Evolutionary conservation across 2,797 vertebrate genomes (phyloP).

Genomic region (Enteromius trimaculatus): DNA sequence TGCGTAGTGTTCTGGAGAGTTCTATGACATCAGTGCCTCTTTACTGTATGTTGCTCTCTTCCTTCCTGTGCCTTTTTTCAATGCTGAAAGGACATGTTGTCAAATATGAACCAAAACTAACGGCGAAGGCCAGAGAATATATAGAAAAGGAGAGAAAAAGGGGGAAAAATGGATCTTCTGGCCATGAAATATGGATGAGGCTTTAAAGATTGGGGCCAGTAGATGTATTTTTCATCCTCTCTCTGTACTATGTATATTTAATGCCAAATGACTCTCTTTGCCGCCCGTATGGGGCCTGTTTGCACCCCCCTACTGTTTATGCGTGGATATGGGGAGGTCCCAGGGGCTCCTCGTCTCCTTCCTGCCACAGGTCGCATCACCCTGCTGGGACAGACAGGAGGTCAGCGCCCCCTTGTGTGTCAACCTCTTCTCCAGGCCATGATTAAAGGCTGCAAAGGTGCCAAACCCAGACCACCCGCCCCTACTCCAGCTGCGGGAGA

Average conservation of each 20-base stretch:
- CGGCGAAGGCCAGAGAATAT: constrained; percentile 1
- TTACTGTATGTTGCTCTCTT: neutral
- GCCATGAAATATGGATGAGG: constrained; percentile 74
- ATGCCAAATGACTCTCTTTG: constrained; percentile 55
- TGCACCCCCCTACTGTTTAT: constrained; percentile 49
- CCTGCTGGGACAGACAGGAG: constrained; percentile 60
- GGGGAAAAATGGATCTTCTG: constrained; percentile 56
- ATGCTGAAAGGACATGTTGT: neutral
- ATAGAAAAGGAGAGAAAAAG: constrained; percentile 23
- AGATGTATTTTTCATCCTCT: constrained; percentile 70
- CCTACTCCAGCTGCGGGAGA: constrained; percentile 44
- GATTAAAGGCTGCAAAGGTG: constrained; percentile 54
- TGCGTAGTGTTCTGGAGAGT: constrained; percentile 27
- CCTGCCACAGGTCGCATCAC: constrained; percentile 63
- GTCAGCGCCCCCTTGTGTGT: constrained; percentile 56
- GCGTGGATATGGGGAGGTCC: constrained; percentile 38
- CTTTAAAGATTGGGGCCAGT: constrained; percentile 65
- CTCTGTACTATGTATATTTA: constrained; percentile 65
- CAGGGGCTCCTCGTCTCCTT: constrained; percentile 53
- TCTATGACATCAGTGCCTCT: constrained; percentile 9
- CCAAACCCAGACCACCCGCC: constrained; percentile 41
- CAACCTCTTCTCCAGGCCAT: constrained; percentile 52
- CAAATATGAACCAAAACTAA: neutral
- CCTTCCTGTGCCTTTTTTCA: neutral
- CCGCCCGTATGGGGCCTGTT: constrained; percentile 50